These are phyloP conservation scores for Lagria hirta DNA, from an alignment of 2,888 invertebrate species.

Conservation along the genomic window DNA sequence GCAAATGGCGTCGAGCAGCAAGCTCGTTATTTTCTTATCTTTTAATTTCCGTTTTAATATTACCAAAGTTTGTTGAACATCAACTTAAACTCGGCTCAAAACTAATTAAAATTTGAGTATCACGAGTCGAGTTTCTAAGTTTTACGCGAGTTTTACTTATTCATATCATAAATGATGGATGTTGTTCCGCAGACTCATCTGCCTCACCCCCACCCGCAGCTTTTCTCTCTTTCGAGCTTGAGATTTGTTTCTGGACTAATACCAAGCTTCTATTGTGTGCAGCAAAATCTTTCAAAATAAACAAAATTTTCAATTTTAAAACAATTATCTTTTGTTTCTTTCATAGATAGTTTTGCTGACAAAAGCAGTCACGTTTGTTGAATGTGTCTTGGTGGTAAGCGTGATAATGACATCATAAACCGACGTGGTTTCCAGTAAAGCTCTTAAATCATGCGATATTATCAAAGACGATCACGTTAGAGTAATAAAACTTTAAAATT, in stretches of 20 bases:
- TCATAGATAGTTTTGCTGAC: too few relatives aligned
- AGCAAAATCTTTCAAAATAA: too few relatives aligned
- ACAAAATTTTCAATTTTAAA: too few relatives aligned
- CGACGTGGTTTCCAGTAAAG: constrained; percentile 1
- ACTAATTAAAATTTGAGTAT: constrained; percentile 55
- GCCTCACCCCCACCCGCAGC: constrained; percentile 2
- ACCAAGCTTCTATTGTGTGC: constrained; percentile 7
- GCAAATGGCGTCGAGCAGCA: constrained; percentile 26
- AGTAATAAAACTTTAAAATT: too few relatives aligned
- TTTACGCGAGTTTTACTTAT: constrained; percentile 54
- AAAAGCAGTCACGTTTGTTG: neutral
- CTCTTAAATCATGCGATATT: constrained; percentile 5
- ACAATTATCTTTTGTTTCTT: too few relatives aligned
- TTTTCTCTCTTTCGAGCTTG: constrained; percentile 1
- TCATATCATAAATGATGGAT: constrained; percentile 52
- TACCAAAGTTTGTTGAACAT: constrained; percentile 45
- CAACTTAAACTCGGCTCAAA: constrained; percentile 46
- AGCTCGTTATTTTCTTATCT: constrained; percentile 53
- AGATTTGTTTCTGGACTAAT: constrained; percentile 4
- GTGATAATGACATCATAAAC: constrained; percentile 7
- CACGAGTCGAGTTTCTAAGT: constrained; percentile 46
- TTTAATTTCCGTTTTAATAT: constrained; percentile 55
- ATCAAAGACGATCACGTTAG: constrained; percentile 1
- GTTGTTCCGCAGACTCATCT: constrained; percentile 34
- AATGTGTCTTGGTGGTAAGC: constrained; percentile 1